Base-by-base conservation (phyloP, 2,888 invertebrate species). In the Acleris sparsana region DNA sequence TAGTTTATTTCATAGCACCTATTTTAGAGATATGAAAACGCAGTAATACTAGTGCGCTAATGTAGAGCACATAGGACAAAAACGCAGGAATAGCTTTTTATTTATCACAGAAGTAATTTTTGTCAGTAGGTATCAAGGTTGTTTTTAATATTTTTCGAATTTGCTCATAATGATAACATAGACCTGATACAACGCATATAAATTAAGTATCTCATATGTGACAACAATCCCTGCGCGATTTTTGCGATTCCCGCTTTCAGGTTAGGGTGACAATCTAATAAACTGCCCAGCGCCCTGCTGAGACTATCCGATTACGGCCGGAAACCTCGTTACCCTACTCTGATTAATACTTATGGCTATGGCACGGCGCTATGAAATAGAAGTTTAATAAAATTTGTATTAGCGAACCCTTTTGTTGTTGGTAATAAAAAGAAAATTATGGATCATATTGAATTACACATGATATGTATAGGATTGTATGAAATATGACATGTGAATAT, bases 181-280 rank as follows among this genome's bases (percentile, higher is more conserved):
- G 43, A 56, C 6, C 20, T 5, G 5, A 17, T 43, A 56, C 9
- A 33, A 44, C 22, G 22, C n/a, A 57, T 57, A 44, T 33, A 9
- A 33, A 33, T 46, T n/a, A 25, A n/a, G 18, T 51, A 55, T 51
- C 22, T 53, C 63, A 63, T 29, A 58, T 56, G 53, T 49, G 25
- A 52, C 49, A 67, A 46, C 58, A 63, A 65, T 61, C 51, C 58
- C 53, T 39, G 56, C 61, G 29, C 53, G 46, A 59, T 62, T 63
- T 63, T 66, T 57, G 61, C 66, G 43, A 62, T 62, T 60, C 72
- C 69, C 74, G 74, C 75, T 75, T 82, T 78, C 88, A 88, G 88
- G 89, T 89, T 88, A 86, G 89, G 89, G 89, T 78, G 87, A 84
- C 88, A 90, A 92, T 91, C 88, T 89, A 92, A 92, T 91, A 89